phyloP scores from a whole-genome alignment of 2,888 invertebrate genomes.

The Frankliniella intonsa region DNA sequence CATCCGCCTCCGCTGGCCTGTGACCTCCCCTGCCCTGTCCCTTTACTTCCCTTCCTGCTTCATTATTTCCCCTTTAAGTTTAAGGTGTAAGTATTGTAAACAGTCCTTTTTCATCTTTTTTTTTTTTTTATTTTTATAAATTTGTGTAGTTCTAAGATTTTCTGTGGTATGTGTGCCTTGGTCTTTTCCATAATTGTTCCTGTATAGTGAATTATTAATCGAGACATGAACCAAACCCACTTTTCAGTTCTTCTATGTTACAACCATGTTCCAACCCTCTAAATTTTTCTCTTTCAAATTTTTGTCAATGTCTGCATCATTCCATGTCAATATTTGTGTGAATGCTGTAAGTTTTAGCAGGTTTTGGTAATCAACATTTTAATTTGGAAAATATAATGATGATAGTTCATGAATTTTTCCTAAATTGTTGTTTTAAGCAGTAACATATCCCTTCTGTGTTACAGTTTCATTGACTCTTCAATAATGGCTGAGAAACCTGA shows the following conservation, averaged over 20 bases:
- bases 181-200: too few relatives aligned
- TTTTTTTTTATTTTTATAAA: too few relatives aligned
- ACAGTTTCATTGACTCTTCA: not conserved
- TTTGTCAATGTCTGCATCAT: not conserved
- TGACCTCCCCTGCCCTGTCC: too few relatives aligned
- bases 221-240: not conserved
- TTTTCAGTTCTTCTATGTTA: not conserved
- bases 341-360: not conserved
- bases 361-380: not conserved
- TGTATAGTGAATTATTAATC: too few relatives aligned
- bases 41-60: too few relatives aligned
- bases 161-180: too few relatives aligned
- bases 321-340: not conserved
- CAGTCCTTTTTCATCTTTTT: too few relatives aligned
- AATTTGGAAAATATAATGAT: not conserved
- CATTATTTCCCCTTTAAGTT: too few relatives aligned
- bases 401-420: not conserved
- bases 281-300: not conserved
- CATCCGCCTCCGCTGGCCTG: too few relatives aligned
- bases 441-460: not conserved
- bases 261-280: not conserved
- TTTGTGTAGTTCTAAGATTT: too few relatives aligned
- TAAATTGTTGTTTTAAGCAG: not conserved
- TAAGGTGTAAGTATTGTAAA: too few relatives aligned
- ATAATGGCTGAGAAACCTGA: slow-evolving; percentile 7